Evolutionary conservation across 2,888 invertebrate species (phyloP), one percentile per base, ranked within the genome.

Genomic region (Nomada flava): DNA sequence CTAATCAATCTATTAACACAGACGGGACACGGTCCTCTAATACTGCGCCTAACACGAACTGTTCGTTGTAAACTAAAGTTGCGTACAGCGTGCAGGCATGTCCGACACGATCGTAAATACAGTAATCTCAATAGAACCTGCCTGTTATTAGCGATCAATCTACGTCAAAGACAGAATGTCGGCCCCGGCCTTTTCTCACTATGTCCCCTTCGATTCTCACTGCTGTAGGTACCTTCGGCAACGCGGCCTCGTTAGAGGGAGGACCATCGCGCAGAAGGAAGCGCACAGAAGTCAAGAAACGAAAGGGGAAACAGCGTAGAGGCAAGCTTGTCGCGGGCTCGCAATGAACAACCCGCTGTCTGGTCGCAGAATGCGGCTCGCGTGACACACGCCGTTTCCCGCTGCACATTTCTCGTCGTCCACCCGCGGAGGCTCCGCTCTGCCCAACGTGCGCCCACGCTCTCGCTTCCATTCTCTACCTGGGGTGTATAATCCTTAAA

Each of bases 331-430:
- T 20, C 23, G 15, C 15, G 29, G 36, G 4, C 53, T 26, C 20
- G 74, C 82, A 67, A 87, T 77, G 82, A 80, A 74, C 78, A 72
- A 70, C 63, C 64, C 64, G 53, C 67, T 47, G 76, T 55, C 77
- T 79, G 68, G 80, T 73, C 57, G 79, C 44, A 62, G 52, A 59
- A 74, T 29, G 83, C 75, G 79, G 76, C 77, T 85, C 80, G 88
- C 90, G 90, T 89, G 89, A 90, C 89, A 85, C 79, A 67, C 68
- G 79, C 77, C 79, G 74, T 63, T 85, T 76, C 79, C 64, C 50
- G 44, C 68, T 55, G 68, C 55, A 64, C 63, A 20, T 60, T 76
- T 70, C 76, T 72, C 71, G 68, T 71, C 68, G 15, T 29, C 29
- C 4, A 18, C 47, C 20, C 15, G n/a, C 36, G 69, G 20, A 26